Percentiles rank a stretch among this genome's conserved stretches.
phyloP scores from a whole-genome alignment of 2,113 vertebrate species.

The Xiphias gladius region DNA sequence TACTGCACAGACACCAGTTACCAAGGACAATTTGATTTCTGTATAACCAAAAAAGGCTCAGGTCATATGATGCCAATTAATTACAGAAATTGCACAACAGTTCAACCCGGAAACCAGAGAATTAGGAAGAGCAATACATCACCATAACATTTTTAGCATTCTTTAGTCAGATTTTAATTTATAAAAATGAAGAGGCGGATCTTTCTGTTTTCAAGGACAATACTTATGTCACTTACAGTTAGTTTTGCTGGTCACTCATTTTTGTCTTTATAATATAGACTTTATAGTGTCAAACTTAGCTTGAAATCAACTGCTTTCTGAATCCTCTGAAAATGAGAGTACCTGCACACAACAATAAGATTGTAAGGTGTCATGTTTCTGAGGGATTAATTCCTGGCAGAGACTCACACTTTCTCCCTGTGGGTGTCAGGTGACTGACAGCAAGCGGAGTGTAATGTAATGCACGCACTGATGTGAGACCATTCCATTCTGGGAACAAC shows the following conservation, averaged over 20 bases:
- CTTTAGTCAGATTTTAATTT: constrained; percentile 1
- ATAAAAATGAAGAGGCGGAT: neutral
- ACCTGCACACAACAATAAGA: neutral
- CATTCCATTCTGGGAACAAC: constrained; percentile 35
- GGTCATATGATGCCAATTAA: constrained; percentile 22
- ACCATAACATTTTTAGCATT: constrained; percentile 6
- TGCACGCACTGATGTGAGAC: constrained; percentile 54
- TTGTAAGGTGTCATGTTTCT: constrained; percentile 37
- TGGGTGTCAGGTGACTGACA: constrained; percentile 56
- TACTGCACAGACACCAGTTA: neutral
- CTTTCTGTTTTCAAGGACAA: neutral
- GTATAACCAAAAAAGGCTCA: constrained; percentile 10
- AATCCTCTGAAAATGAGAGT: neutral
- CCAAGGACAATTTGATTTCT: constrained; percentile 12
- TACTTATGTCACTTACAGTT: neutral
- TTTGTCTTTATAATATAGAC: neutral
- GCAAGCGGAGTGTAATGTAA: constrained; percentile 40
- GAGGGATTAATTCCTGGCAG: constrained; percentile 38
- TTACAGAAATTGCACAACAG: constrained; percentile 1
- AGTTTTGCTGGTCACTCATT: neutral
- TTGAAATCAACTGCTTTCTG: neutral
- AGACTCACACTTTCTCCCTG: neutral
- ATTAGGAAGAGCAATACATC: neutral
- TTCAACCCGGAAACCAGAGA: constrained; percentile 21
- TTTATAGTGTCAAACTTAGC: neutral